Conservation (phyloP, 2,797 vertebrate species). For the Leptoclinus maculatus region DNA sequence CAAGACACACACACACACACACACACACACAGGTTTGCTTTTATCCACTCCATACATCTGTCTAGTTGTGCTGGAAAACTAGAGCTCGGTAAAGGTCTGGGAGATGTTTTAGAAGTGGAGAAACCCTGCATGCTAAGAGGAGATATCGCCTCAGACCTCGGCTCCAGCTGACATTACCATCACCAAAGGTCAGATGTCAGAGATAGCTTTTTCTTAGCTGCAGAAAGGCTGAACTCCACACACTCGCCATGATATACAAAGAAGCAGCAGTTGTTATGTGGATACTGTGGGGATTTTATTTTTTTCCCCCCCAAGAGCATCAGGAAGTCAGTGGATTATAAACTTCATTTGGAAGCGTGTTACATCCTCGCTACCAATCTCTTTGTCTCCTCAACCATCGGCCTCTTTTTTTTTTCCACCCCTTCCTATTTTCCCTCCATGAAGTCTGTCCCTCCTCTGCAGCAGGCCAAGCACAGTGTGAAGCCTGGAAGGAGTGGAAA, state of each 20-base stretch:
- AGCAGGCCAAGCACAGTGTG: conserved; percentile 70
- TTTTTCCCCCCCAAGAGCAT: neutral
- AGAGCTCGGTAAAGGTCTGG: conserved; percentile 78
- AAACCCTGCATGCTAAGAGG: conserved; percentile 52
- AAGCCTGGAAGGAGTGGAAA: conserved; percentile 72
- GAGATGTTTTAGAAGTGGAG: conserved; percentile 53
- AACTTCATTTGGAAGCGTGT: conserved; percentile 60
- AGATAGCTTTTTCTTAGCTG: conserved; percentile 63
- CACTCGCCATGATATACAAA: conserved; percentile 43
- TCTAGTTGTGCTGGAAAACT: conserved; percentile 63
- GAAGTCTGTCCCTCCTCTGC: conserved; percentile 54
- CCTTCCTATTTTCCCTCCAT: neutral
- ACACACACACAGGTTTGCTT: conserved; percentile 21
- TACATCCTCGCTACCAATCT: conserved; percentile 7
- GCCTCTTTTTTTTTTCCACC: conserved; percentile 13
- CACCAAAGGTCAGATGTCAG: conserved; percentile 80
- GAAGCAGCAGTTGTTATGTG: conserved; percentile 20
- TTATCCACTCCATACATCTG: conserved; percentile 61
- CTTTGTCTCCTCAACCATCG: conserved; percentile 28
- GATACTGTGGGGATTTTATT: conserved; percentile 34
- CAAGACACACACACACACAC: conserved; percentile 11
- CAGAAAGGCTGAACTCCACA: conserved; percentile 49
- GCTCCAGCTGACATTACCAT: conserved; percentile 62
- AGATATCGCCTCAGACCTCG: conserved; percentile 55
- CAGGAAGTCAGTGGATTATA: conserved; percentile 64